phyloP scores from a whole-genome alignment of 1,140 invertebrate genomes.

The Grapholita molesta region DNA sequence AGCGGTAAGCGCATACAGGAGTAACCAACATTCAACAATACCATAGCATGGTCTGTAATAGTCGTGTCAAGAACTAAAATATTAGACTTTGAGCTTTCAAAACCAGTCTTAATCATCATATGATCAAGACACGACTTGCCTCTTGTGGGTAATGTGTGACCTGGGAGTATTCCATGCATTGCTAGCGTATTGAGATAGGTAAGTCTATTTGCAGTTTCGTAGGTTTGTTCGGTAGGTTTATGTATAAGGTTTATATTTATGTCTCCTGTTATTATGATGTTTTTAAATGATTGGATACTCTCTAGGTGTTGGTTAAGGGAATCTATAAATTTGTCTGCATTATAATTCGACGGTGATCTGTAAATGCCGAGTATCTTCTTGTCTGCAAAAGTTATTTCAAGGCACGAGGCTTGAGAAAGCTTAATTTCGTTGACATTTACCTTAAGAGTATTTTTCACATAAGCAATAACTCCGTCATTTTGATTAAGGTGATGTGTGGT shows the following conservation, averaged over 20 bases:
- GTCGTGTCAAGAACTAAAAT: too few relatives aligned
- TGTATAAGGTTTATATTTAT: constrained; percentile 27
- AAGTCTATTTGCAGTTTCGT: constrained; percentile 22
- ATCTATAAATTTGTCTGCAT: constrained; percentile 23
- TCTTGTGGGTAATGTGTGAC: too few relatives aligned
- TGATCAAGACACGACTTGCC: too few relatives aligned
- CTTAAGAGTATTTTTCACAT: constrained; percentile 19
- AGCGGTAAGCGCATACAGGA: too few relatives aligned
- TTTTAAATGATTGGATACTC: constrained; percentile 13
- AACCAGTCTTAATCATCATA: too few relatives aligned
- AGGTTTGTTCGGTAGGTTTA: constrained; percentile 8
- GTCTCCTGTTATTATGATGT: constrained; percentile 24
- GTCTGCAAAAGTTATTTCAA: constrained; percentile 17
- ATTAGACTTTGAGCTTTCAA: too few relatives aligned
- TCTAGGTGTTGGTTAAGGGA: constrained; percentile 21
- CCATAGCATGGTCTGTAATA: too few relatives aligned
- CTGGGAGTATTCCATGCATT: too few relatives aligned
- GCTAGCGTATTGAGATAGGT: constrained; percentile 23
- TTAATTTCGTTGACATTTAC: constrained; percentile 21
- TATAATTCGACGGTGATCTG: constrained; percentile 22
- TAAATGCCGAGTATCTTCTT: constrained; percentile 21
- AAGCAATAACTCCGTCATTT: constrained; percentile 13
- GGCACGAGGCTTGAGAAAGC: constrained; percentile 19
- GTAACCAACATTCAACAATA: too few relatives aligned
- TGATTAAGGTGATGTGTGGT: neutral